Base-by-base conservation (phyloP, 2,113 vertebrate genomes). In the Entomyzon cyanotis region DNA sequence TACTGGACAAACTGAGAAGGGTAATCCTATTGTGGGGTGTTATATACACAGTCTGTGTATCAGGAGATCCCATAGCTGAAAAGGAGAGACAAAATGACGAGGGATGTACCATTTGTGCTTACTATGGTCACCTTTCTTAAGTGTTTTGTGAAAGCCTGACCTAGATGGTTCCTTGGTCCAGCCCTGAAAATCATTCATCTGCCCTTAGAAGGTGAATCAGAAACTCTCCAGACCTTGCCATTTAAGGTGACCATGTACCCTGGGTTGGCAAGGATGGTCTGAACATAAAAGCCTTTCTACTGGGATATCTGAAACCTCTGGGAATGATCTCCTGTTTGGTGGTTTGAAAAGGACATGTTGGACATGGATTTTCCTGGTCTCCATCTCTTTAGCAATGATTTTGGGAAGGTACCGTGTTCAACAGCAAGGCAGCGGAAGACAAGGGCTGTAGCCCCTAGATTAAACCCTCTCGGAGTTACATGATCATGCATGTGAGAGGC, bases 401-500 rank as follows among this genome's bases (percentile, higher is more conserved):
- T 67, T 80, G 24, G 20, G 13, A 90, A 73, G 33, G 10, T 37
- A 46, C 2, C 15, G 4, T 42, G 8, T 47, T 89, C 30, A 88
- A 58, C 20, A 89, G 21, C 24, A 73, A 86, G 28, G 23, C 16
- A 59, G 62, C 44, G 5, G 46, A 76, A 79, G 22, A 44, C 10
- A 37, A 76, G 15, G 17, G 10, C 31, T 56, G 25, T 65, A 58
- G 49, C 1, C 3, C 4, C 25, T 52, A 33, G 2, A 68, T 52
- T 60, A 80, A 94, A 44, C 4, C 12, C 7, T 56, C 18, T 28
- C n/a, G 12, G n/a, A 79, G 4, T 16, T 44, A 27, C 5, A 12
- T 0, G 1, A 41, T 41, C 17, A n/a, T 60, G 39, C 22, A n/a
- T 4, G 25, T 35, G 31, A 47, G 35, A 39, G 0, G 0, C 37